Percentiles rank a stretch among this genome's conserved stretches.
Conservation (phyloP, 2,888 invertebrate genomes). For the Dryocosmus kuriphilus region DNA sequence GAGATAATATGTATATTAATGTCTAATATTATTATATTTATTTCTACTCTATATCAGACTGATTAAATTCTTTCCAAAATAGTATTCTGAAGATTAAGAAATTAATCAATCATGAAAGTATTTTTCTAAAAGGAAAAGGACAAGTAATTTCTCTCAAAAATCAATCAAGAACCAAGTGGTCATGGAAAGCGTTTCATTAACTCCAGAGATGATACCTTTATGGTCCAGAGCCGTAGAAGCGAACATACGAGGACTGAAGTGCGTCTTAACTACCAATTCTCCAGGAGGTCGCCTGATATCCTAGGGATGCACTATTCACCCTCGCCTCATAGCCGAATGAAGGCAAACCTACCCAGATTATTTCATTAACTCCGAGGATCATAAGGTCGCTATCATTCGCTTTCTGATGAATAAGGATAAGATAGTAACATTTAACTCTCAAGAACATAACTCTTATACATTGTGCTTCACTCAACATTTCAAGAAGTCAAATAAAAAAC, state of each 20-base stretch:
- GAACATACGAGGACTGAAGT: not conserved
- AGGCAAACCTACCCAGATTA: slow-evolving; percentile 32
- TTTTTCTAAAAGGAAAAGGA: not conserved
- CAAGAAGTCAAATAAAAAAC: not conserved
- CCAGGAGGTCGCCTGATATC: slow-evolving; percentile 7
- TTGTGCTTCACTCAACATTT: not conserved
- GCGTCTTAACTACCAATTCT: slow-evolving; percentile 26
- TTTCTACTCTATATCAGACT: not conserved
- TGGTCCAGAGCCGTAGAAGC: slow-evolving; percentile 9
- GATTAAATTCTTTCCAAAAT: not conserved
- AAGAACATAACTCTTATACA: not conserved
- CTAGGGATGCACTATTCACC: slow-evolving; percentile 18
- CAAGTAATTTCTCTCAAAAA: not conserved
- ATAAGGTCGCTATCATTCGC: not conserved
- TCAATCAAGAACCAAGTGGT: slow-evolving; percentile 12
- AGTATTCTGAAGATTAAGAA: no score
- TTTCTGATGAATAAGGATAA: slow-evolving; percentile 19
- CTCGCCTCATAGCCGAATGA: slow-evolving; percentile 20
- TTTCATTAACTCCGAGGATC: slow-evolving; percentile 34
- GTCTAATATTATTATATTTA: not conserved
- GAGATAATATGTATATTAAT: not conserved
- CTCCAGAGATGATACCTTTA: slow-evolving; percentile 15
- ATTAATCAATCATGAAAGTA: no score
- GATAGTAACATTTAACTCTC: slow-evolving; percentile 24
- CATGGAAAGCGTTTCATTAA: slow-evolving; percentile 3